phyloP scores from a whole-genome alignment of 2,797 vertebrate species.

The Aplochiton taeniatus region DNA sequence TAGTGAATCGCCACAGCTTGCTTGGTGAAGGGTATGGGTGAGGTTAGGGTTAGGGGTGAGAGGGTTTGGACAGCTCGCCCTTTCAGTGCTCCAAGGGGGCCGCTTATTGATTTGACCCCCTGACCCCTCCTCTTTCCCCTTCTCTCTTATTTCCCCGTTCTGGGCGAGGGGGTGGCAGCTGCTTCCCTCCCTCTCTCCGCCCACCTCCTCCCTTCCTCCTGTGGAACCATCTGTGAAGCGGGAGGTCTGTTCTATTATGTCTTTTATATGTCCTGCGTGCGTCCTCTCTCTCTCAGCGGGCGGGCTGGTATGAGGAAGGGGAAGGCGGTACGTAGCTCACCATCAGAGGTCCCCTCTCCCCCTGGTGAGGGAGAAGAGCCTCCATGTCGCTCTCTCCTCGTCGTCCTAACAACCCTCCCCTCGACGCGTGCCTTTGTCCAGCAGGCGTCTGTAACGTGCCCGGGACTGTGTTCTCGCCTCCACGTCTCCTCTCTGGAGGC shows the following conservation, averaged over 20 bases:
- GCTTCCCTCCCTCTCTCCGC: constrained; percentile 26
- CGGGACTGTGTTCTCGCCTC: too few relatives aligned
- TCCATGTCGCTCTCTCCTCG: too few relatives aligned
- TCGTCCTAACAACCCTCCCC: too few relatives aligned
- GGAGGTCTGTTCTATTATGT: not conserved
- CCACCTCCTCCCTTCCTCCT: constrained; percentile 40
- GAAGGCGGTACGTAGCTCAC: too few relatives aligned
- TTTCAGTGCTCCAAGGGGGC: constrained; percentile 21
- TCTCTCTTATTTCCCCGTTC: constrained; percentile 37
- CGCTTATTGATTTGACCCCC: constrained; percentile 62
- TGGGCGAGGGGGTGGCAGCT: constrained; percentile 28
- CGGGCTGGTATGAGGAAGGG: not conserved
- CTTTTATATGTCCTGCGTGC: not conserved
- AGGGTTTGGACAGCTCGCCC: not conserved
- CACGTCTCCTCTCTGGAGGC: too few relatives aligned
- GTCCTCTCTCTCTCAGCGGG: constrained; percentile 6
- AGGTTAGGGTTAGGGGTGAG: not conserved
- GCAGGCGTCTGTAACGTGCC: too few relatives aligned
- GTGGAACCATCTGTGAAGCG: constrained; percentile 35
- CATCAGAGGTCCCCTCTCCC: too few relatives aligned
- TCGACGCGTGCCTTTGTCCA: too few relatives aligned
- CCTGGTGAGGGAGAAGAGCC: too few relatives aligned
- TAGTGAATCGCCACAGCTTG: too few relatives aligned
- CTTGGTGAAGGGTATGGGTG: not conserved
- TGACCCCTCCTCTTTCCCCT: constrained; percentile 10